These are phyloP conservation scores for Tupaia chinensis DNA, from an alignment of 2,113 vertebrate genomes.

Conservation along the genomic window DNA sequence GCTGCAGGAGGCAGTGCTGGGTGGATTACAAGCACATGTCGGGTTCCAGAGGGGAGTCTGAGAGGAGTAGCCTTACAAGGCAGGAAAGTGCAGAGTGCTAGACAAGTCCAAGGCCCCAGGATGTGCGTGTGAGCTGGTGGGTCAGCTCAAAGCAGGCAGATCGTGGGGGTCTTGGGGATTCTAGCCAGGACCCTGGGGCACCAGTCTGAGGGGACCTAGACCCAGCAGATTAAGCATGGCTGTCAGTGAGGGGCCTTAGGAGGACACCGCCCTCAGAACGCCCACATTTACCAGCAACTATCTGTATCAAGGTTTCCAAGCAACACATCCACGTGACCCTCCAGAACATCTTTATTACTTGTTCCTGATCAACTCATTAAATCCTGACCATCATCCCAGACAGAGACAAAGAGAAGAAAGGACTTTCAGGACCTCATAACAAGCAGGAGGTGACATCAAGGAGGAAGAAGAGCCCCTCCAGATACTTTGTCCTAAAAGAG, in stretches of 20 bases:
- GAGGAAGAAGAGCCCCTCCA: background rate
- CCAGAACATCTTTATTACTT: background rate
- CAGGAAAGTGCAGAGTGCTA: accelerated
- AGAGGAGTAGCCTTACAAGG: background rate
- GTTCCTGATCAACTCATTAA: background rate
- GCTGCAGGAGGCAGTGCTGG: background rate
- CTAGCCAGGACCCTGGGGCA: background rate
- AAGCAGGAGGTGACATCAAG: background rate
- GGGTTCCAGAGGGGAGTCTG: background rate
- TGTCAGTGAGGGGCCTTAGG: accelerated
- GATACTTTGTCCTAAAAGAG: background rate
- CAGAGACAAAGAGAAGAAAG: background rate
- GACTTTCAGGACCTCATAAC: background rate
- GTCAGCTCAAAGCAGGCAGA: background rate
- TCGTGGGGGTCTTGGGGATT: background rate
- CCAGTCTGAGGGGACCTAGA: background rate
- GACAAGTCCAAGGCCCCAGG: too few relatives aligned
- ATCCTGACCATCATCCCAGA: background rate
- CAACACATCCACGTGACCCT: accelerated
- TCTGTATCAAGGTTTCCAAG: accelerated
- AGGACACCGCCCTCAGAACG: accelerated
- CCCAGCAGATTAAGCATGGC: background rate
- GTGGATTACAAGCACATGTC: background rate
- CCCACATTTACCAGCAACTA: accelerated
- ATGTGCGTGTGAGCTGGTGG: background rate